Base-by-base conservation (phyloP, 2,113 vertebrate genomes). In the Caracal caracal region DNA sequence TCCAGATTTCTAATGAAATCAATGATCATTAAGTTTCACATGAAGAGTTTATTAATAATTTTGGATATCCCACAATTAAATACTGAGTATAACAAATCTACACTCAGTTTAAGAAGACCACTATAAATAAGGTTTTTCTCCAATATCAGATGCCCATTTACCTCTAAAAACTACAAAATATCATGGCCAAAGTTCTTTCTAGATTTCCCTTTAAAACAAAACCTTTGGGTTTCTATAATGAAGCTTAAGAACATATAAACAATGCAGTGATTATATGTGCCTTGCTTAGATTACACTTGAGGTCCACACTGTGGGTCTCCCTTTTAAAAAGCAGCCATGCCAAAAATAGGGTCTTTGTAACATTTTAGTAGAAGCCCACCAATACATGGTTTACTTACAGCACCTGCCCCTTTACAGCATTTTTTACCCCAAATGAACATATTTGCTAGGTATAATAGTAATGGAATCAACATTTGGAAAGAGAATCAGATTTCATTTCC, bases 161-260 rank as follows among this genome's bases (percentile, higher is more conserved):
- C 78, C 59, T 30, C 4, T 84, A 88, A 90, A 90, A 56, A 51
- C 33, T 84, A 94, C 16, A 96, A 88, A 88, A 91, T 47, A 84
- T 59, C 28, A 92, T 15, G 90, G 40, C 13, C 68, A 61, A 93
- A 79, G 28, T 76, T 95, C n/a, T 66, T 94, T 59, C 33, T 88
- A 19, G 63, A 82, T 84, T 79, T 91, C 53, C 22, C 40, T 97
- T 76, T 83, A 87, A 88, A 93, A 85, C 16, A 96, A 95, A 98
- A 84, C 17, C 6, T 96, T 22, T 90, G 43, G n/a, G 26, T 59
- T 10, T 92, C 33, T 87, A 43, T 90, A 88, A 87, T 37, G 11
- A 90, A 61, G 37, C 24, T 71, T 79, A 92, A 90, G 35, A 83
- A 94, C 9, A 94, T 10, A 22, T n/a, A 68, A 66, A 79, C 59